Evolutionary conservation across 1,140 invertebrate species (phyloP), one percentile per base, ranked within the genome.

Genomic region (Carcinoscorpius rotundicauda): DNA sequence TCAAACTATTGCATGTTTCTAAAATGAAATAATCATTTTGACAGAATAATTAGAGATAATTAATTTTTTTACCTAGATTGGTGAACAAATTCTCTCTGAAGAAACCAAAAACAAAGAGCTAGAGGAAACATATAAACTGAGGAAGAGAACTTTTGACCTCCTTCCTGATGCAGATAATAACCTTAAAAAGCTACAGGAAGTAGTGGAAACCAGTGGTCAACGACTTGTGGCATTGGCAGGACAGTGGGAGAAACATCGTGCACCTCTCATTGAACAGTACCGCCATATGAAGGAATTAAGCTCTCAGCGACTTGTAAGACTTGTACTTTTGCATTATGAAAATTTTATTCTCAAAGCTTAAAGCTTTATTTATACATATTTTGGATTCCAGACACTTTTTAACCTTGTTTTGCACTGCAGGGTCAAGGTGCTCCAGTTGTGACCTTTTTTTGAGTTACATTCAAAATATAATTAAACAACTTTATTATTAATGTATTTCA

Each of bases 181-280:
- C 73, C 77, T 87, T 55, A 72, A 75, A 4, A 87, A 87, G 75
- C 71, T 86, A 51, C 79, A 84, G 76, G 72, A 73, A 61, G 71
- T 83, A 4, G 81, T 87, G 49, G 82, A 87, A 67, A 75, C 77
- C 10, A 83, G 80, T 70, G 78, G 79, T 51, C 81, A 82, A 72
- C 81, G 83, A 75, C 72, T 88, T 57, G 75, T 83, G 6, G 80
- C 76, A 68, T 76, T 88, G 66, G 82, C 82, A 4, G 81, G 79
- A 61, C 83, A 87, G 69, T 89, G 87, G 87, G 84, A 87, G 66
- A 80, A 83, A 67, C 83, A 85, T 66, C 78, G 85, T 69, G 77
- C 77, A 55, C 83, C 85, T 10, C 75, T 88, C 9, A 79, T 87
- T 63, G 76, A 84, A 66, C 78, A 85, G 68, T 86, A 84, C 73